Conservation (phyloP, 2,888 invertebrate genomes). For the Empis stercorea region DNA sequence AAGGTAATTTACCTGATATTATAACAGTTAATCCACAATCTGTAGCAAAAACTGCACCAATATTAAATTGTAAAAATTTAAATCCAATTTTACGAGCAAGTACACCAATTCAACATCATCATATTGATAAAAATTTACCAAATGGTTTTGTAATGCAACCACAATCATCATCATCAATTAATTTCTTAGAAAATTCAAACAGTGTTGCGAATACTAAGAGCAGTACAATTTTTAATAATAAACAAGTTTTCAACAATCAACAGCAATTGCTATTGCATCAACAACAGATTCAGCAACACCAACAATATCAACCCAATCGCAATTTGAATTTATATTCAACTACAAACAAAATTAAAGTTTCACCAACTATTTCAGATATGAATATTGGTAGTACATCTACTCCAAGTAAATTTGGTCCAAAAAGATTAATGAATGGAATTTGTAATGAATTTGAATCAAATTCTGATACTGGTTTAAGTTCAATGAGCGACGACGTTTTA, state of each 20-base stretch:
- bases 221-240: too few species aligned
- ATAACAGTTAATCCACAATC: not conserved
- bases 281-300: not conserved
- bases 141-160: too few species aligned
- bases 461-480: constrained; percentile 14
- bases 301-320: not conserved
- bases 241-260: not conserved
- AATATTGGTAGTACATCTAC: too few species aligned
- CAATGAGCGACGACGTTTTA: constrained; percentile 13
- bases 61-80: constrained; percentile 3
- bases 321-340: not conserved
- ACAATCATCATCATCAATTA: too few species aligned
- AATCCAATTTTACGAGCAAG: constrained; percentile 3
- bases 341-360: not conserved
- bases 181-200: too few species aligned
- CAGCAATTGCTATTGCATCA: not conserved
- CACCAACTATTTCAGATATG: not conserved
- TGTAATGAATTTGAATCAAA: constrained; percentile 12
- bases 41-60: not conserved
- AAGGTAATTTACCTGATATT: not conserved
- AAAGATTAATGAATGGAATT: constrained; percentile 7
- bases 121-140: too few species aligned
- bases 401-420: constrained; percentile 10
- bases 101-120: not conserved
- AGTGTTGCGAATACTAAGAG: too few species aligned